These are phyloP conservation scores for Tyria jacobaeae DNA, from an alignment of 2,888 invertebrate species.

Conservation along the genomic window DNA sequence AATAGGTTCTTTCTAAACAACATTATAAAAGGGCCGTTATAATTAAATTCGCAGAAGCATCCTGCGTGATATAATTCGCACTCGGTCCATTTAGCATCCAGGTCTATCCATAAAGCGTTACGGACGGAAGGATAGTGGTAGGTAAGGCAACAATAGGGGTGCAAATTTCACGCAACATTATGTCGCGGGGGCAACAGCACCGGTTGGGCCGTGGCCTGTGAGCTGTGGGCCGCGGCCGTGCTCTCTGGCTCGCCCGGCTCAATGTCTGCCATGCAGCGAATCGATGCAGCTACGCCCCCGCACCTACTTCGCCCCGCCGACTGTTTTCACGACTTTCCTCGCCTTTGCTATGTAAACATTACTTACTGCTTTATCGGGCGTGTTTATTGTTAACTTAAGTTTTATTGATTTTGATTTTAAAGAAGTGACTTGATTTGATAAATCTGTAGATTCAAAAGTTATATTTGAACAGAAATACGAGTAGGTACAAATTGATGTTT, in stretches of 20 bases:
- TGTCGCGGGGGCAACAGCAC: conserved; percentile 60
- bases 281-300: conserved; percentile 77
- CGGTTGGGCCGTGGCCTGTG: conserved; percentile 47
- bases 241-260: conserved; percentile 45
- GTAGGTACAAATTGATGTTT: too few species aligned
- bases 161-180: conserved; percentile 84
- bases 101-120: conserved; percentile 64
- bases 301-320: conserved; percentile 49
- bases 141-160: conserved; percentile 74
- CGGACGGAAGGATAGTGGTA: conserved; percentile 64
- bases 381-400: conserved; percentile 4
- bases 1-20: too few species aligned
- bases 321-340: conserved; percentile 55
- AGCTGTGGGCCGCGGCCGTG: conserved; percentile 35
- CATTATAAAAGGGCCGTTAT: neutral
- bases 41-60: conserved; percentile 4
- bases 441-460: neutral
- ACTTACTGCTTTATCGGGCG: conserved; percentile 13
- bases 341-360: conserved; percentile 31
- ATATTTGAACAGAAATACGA: neutral
- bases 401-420: neutral
- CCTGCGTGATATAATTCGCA: conserved; percentile 46
- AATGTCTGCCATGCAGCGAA: conserved; percentile 69
- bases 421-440: neutral
- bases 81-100: conserved; percentile 67